Base-by-base conservation (phyloP, 2,888 invertebrate genomes). In the Callinectes sapidus region DNA sequence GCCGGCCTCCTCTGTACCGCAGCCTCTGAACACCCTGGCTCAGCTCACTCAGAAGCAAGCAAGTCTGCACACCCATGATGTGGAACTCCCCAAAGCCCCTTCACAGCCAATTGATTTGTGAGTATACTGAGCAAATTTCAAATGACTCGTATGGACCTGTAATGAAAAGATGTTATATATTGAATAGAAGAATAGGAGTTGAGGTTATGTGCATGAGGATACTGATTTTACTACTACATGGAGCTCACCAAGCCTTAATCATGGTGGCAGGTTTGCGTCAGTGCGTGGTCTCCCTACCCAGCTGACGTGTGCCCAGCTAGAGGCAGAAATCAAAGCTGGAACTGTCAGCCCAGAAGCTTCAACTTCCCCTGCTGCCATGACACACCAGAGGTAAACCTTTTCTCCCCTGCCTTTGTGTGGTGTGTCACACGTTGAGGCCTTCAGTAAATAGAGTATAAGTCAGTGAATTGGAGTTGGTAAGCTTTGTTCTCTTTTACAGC, bases 261-360 rank as follows among this genome's bases (percentile, higher is more conserved):
- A 35, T 81, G 10, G 32, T 54, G 28, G 61, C 77, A 93, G 93
- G 39, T 91, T 91, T 87, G 93, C 92, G 18, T 90, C 93, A 6
- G 87, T 91, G 18, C 87, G 88, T 42, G 55, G 55, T 16, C 55
- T 93, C 18, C 93, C 86, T 2, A 61, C 89, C 8, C 94, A 93
- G 88, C 35, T 93, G 71, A 94, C 94, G 5, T 94, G 94, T 61
- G 93, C 93, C 48, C 93, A 94, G 55, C 92, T 94, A 16, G 94
- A 94, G 87, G 93, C 94, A 3, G 92, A 93, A 28, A 93, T 94
- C 48, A 94, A 92, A 42, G 90, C 90, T 32, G 91, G 89, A n/a
- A 61, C 90, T 39, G 66, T 92, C 61, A 92, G 90, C 90, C 91
- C 92, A 88, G 92, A 92, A n/a, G 81, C 92, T 23, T 39, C 92